Conservation (phyloP, 2,888 invertebrate genomes). For the Serripes groenlandicus region DNA sequence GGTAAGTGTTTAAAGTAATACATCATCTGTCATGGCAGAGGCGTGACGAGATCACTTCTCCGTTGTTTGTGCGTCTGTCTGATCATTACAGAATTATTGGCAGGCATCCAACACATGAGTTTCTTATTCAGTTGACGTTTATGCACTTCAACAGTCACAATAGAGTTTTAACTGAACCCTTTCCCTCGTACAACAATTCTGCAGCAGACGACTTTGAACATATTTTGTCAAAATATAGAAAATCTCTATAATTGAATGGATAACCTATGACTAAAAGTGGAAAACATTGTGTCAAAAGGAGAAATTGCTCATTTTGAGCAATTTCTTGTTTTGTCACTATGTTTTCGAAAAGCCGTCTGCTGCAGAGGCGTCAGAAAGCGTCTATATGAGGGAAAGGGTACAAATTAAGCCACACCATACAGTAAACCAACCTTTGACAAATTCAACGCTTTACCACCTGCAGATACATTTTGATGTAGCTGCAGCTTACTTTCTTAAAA, state of each 20-base stretch:
- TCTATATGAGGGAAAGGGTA: not conserved
- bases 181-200: not conserved
- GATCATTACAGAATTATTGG: no score
- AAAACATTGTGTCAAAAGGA: no score
- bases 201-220: not conserved
- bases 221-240: not conserved
- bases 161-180: not conserved
- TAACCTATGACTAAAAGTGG: not conserved
- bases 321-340: not conserved
- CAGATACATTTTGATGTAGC: not conserved
- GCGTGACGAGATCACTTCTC: no score
- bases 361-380: not conserved
- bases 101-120: not conserved
- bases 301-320: not conserved
- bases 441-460: not conserved
- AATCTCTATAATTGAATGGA: no score
- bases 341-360: not conserved
- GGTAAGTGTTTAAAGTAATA: slow-evolving; percentile 81
- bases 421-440: not conserved
- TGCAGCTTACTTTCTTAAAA: not conserved
- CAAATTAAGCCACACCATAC: not conserved
- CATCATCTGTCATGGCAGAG: no score
- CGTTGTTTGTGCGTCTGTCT: no score
- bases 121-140: not conserved
- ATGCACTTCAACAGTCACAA: not conserved